phyloP scores from a whole-genome alignment of 2,113 vertebrate genomes.

The Bucco capensis region DNA sequence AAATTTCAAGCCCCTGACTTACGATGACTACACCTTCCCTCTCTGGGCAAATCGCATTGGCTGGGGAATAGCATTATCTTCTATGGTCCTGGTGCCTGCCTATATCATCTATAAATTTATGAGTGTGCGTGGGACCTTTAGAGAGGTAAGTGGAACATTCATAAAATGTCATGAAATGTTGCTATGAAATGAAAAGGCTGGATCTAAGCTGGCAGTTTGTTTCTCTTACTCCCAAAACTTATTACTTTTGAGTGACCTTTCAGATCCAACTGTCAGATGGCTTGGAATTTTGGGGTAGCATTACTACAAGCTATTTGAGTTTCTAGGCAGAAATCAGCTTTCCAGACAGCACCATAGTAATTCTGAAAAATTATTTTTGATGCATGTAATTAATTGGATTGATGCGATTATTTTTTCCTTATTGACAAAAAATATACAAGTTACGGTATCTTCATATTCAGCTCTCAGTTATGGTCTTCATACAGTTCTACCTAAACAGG shows the following conservation, averaged over 20 bases:
- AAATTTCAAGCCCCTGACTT: slow-evolving; percentile 86
- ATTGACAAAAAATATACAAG: not conserved
- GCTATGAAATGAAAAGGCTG: slow-evolving; percentile 24
- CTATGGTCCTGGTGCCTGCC: slow-evolving; percentile 89
- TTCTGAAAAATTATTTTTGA: not conserved
- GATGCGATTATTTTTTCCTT: not conserved
- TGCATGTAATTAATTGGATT: not conserved
- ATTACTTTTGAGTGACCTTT: slow-evolving; percentile 47
- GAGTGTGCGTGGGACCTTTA: slow-evolving; percentile 82
- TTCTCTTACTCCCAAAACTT: slow-evolving; percentile 20
- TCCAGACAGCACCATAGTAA: not conserved
- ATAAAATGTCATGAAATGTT: slow-evolving; percentile 46
- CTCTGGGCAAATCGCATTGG: slow-evolving; percentile 87
- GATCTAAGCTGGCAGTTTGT: slow-evolving; percentile 29
- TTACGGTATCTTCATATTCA: not conserved
- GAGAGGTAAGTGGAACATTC: slow-evolving; percentile 80
- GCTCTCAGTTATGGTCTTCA: not conserved
- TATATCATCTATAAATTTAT: slow-evolving; percentile 91
- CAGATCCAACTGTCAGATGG: not conserved
- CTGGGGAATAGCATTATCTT: slow-evolving; percentile 92
- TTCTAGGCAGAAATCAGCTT: not conserved
- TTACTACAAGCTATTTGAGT: not conserved
- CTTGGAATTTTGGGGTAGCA: not conserved
- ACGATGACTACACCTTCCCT: slow-evolving; percentile 91
- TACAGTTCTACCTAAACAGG: not conserved